Evolutionary conservation across 2,113 vertebrate genomes (phyloP), one percentile per base, ranked within the genome.

Genomic region (Datnioides undecimradiatus): DNA sequence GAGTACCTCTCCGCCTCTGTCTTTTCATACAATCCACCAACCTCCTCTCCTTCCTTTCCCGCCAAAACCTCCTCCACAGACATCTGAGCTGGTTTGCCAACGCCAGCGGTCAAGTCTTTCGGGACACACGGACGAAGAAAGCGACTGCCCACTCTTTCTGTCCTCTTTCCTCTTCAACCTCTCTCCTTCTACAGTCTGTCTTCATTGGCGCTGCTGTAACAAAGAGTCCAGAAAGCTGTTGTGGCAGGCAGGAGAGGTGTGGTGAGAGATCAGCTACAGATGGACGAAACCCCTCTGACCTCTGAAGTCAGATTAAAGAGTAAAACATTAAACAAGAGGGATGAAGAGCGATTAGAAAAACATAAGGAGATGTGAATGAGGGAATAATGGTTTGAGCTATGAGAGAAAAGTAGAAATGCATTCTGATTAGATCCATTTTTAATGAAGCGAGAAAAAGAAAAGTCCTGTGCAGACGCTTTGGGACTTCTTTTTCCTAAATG

Each of bases 61-160:
- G 21, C 46, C 64, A 77, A 72, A 65, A 54, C 75, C 80, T 76
- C 85, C 91, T 58, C 71, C 84, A 73, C 80, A 85, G 73, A 85
- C 82, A 79, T 85, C 76, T 85, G 65, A 31, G 73, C 63, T 19
- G 73, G 27, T 87, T 55, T 25, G 41, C 41, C 13, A 33, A 17
- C 59, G 64, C 70, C 70, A 84, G 67, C 12, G 48, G 66, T 83
- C 85, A 59, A 76, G 77, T 82, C 72, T 82, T 65, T 25, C 17
- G 81, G 69, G 76, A 76, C 58, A 65, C 48, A 54, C 17, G 29
- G 5, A 58, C 1, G 11, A 36, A 73, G 36, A 80, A 74, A 80
- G 33, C 6, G 36, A 23, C 73, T 83, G 31, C 66, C 73, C 58
- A 73, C 67, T 54, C 59, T n/a, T 51, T 43, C 65, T 27, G 14